Evolutionary conservation across 2,888 invertebrate species (phyloP).

Genomic region (Aphidoletes aphidimyza): DNA sequence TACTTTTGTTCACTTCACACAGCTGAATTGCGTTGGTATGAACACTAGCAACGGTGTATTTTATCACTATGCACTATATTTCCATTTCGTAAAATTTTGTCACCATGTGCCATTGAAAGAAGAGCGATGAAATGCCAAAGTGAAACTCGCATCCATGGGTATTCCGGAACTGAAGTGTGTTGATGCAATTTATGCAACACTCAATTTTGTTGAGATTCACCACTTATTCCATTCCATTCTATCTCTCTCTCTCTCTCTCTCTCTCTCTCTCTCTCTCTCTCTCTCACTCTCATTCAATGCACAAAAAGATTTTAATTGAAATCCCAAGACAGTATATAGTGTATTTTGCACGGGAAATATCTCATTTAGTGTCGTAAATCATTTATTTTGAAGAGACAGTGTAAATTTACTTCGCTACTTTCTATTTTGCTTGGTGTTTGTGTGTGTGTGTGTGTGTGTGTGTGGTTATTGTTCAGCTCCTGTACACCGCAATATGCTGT

Average conservation of each 20-base stretch:
- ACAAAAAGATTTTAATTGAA: constrained; percentile 52
- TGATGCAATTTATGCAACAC: constrained; percentile 45
- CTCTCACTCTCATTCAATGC: too few species aligned
- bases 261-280: too few species aligned
- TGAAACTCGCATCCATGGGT: not conserved
- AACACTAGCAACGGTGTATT: too few species aligned
- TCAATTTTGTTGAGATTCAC: constrained; percentile 44
- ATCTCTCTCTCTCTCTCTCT: not conserved
- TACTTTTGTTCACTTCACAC: not conserved
- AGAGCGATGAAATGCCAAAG: too few species aligned
- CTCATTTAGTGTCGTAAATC: constrained; percentile 17
- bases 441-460: too few species aligned
- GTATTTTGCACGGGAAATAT: not conserved
- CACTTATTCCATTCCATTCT: not conserved
- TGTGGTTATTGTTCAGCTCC: not conserved
- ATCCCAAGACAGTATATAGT: constrained; percentile 27
- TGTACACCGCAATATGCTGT: not conserved
- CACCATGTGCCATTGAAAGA: not conserved
- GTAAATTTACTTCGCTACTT: not conserved
- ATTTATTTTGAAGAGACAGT: not conserved
- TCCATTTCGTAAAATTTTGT: not conserved
- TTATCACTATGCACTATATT: not conserved
- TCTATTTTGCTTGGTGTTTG: too few species aligned
- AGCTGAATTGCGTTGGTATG: too few species aligned
- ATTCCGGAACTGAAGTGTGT: not conserved